phyloP scores from a whole-genome alignment of 1,140 invertebrate genomes.

The Trachymyrmex cornetzi region DNA sequence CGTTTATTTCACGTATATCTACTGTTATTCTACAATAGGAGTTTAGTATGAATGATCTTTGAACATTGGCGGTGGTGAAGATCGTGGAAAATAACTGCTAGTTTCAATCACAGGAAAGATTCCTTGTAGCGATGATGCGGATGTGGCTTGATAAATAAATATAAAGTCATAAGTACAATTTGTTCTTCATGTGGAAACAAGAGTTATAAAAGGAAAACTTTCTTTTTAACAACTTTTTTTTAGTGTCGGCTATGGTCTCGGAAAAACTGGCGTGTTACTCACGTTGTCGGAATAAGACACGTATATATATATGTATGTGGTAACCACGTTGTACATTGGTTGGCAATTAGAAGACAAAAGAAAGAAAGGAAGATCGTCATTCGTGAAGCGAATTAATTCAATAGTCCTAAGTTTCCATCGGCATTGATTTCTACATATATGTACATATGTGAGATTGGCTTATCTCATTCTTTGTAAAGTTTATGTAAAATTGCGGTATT shows the following conservation, averaged over 20 bases:
- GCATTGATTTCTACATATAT: background rate
- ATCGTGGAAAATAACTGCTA: background rate
- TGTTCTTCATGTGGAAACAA: background rate
- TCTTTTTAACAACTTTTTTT: background rate
- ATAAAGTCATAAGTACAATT: background rate
- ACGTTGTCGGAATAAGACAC: background rate
- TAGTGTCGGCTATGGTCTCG: background rate
- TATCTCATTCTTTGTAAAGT: background rate
- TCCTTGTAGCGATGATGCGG: background rate
- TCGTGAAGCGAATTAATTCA: too few species aligned
- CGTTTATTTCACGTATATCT: background rate
- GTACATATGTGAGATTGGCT: background rate
- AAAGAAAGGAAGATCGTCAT: too few species aligned
- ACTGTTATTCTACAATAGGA: background rate
- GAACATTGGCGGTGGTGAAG: background rate
- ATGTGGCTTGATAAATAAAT: slow-evolving; percentile 9
- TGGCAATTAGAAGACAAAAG: too few species aligned
- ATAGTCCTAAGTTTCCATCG: too few species aligned
- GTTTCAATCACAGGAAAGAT: background rate
- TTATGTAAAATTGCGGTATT: background rate
- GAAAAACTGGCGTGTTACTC: background rate
- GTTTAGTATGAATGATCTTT: background rate
- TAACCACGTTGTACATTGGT: too few species aligned
- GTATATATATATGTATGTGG: background rate
- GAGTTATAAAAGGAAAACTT: background rate